Evolutionary conservation across 1,140 invertebrate genomes (phyloP).

Genomic region (Trypoxylus dichotomus): DNA sequence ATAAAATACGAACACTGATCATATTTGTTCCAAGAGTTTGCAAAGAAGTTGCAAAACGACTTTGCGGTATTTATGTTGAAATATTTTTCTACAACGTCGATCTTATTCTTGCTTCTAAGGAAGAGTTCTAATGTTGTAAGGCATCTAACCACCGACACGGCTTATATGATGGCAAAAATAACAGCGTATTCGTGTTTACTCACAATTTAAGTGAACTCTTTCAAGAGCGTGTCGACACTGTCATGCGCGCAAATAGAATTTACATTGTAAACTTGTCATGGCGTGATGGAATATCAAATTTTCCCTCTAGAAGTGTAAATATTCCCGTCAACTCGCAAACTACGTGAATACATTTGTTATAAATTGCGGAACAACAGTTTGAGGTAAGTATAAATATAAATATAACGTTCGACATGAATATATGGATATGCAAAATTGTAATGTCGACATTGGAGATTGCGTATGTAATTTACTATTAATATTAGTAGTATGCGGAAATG

Average conservation of each 20-base stretch:
- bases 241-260: slow-evolving; percentile 29
- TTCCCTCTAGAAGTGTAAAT: slow-evolving; percentile 25
- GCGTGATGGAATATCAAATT: slow-evolving; percentile 31
- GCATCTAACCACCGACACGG: slow-evolving; percentile 10
- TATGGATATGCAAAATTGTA: no score
- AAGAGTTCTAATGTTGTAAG: neutral
- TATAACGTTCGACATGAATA: neutral
- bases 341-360: slow-evolving; percentile 25
- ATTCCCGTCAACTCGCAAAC: slow-evolving; percentile 25
- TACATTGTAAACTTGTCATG: slow-evolving; percentile 30
- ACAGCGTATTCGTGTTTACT: slow-evolving; percentile 6
- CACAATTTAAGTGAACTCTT: slow-evolving; percentile 26
- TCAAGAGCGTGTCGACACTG: slow-evolving; percentile 8
- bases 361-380: slow-evolving; percentile 3
- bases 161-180: slow-evolving; percentile 2
- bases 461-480: no score
- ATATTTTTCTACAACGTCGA: neutral
- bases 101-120: neutral
- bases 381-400: slow-evolving; percentile 12
- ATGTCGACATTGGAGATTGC: no score
- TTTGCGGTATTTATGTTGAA: neutral
- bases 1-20: neutral
- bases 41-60: neutral
- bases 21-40: neutral
- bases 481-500: no score